Evolutionary conservation across 2,888 invertebrate genomes (phyloP).

Genomic region (Chrysolina oricalcia): DNA sequence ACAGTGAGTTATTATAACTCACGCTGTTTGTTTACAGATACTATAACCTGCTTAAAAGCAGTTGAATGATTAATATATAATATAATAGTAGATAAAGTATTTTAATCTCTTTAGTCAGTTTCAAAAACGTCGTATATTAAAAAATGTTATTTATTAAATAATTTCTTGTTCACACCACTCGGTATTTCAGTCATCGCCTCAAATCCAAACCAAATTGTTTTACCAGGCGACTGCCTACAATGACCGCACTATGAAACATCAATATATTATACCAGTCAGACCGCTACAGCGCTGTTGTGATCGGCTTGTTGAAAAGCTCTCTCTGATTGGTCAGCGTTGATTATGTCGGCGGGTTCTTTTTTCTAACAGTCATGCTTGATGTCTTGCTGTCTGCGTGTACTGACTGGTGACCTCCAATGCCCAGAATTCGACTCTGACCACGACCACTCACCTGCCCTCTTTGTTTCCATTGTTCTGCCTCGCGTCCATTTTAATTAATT

Average conservation of each 20-base stretch:
- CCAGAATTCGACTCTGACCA: constrained; percentile 48
- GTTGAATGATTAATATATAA: no score
- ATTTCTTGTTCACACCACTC: no score
- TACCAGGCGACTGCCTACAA: neutral
- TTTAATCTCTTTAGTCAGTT: no score
- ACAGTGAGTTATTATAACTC: no score
- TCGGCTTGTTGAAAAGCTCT: constrained; percentile 67
- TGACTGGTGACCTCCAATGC: constrained; percentile 68
- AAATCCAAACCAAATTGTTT: no score
- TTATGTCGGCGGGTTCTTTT: constrained; percentile 72
- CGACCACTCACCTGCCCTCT: constrained; percentile 62
- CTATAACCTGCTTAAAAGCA: no score
- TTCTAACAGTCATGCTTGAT: constrained; percentile 71
- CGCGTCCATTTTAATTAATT: constrained; percentile 51
- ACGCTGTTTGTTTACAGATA: no score
- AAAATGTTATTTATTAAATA: neutral
- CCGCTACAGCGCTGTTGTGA: constrained; percentile 55
- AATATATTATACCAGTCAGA: constrained; percentile 48
- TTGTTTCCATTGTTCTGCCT: constrained; percentile 58
- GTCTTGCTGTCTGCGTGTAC: constrained; percentile 64
- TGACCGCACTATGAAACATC: constrained; percentile 42
- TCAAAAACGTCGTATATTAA: no score
- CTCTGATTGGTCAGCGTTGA: constrained; percentile 72
- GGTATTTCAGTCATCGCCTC: no score
- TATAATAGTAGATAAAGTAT: no score